Evolutionary conservation across 2,888 invertebrate species (phyloP).

Genomic region (Apoda limacodes): DNA sequence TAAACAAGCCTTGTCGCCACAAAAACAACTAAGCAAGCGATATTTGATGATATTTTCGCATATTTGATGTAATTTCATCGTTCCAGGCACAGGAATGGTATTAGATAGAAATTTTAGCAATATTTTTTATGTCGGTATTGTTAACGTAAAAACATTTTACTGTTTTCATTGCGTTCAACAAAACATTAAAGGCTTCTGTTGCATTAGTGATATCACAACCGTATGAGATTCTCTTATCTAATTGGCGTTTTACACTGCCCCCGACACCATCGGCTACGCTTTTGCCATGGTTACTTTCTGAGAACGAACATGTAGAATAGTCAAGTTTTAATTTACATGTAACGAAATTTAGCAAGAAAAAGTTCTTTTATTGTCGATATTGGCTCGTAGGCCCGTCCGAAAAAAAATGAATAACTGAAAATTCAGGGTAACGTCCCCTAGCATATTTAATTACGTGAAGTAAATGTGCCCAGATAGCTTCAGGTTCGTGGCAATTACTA

Average conservation of each 20-base stretch:
- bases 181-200: slow-evolving; percentile 7
- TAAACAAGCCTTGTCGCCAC: no score
- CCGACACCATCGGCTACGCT: slow-evolving; percentile 14
- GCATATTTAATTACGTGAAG: slow-evolving; percentile 3
- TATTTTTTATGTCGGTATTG: slow-evolving; percentile 15
- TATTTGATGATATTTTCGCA: slow-evolving; percentile 9
- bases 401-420: slow-evolving; percentile 9
- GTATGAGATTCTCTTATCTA: slow-evolving; percentile 8
- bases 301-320: slow-evolving; percentile 7
- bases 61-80: slow-evolving; percentile 18
- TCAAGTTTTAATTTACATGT: slow-evolving; percentile 6
- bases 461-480: slow-evolving; percentile 1
- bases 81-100: slow-evolving; percentile 13
- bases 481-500: slow-evolving; percentile 2
- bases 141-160: slow-evolving; percentile 17
- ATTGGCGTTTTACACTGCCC: slow-evolving; percentile 9
- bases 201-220: slow-evolving; percentile 12
- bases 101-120: slow-evolving; percentile 12
- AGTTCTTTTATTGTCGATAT: slow-evolving; percentile 14
- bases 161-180: slow-evolving; percentile 15
- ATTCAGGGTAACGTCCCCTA: slow-evolving; percentile 4
- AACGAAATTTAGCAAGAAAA: slow-evolving; percentile 7
- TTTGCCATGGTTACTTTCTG: slow-evolving; percentile 12
- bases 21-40: slow-evolving; percentile 14
- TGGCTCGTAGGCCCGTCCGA: slow-evolving; percentile 10